Percentiles rank a stretch among this genome's conserved stretches.
Conservation (phyloP, 2,888 invertebrate genomes). For the Leucophora obtusa region DNA sequence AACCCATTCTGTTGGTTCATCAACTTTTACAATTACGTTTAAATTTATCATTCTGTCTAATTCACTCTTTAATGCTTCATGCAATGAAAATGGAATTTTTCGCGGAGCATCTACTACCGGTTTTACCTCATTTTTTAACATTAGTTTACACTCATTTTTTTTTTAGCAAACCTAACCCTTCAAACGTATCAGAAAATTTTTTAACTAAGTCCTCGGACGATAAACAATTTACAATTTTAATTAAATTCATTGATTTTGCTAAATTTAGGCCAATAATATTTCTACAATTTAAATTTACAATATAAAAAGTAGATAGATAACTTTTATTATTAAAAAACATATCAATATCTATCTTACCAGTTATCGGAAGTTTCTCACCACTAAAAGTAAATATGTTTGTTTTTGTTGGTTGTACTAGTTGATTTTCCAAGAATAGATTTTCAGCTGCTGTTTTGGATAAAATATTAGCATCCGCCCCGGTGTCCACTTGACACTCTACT, state of each 20-base stretch:
- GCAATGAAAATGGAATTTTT: slow-evolving; percentile 35
- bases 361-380: slow-evolving; percentile 9
- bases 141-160: slow-evolving; percentile 9
- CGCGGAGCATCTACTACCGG: slow-evolving; percentile 7
- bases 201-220: not conserved
- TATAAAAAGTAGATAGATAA: slow-evolving; percentile 13
- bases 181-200: slow-evolving; percentile 2
- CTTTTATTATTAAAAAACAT: slow-evolving; percentile 1
- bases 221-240: slow-evolving; percentile 9
- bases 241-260: slow-evolving; percentile 1
- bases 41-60: no score
- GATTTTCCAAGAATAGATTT: not conserved
- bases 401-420: not conserved
- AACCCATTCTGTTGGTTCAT: no score
- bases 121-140: slow-evolving; percentile 1
- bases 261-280: slow-evolving; percentile 22
- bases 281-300: slow-evolving; percentile 14
- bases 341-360: slow-evolving; percentile 15
- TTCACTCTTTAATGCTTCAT: no score
- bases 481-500: slow-evolving; percentile 4
- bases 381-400: slow-evolving; percentile 9
- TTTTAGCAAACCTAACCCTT: slow-evolving; percentile 5
- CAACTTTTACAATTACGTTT: no score
- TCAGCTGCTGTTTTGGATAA: not conserved
- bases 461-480: not conserved